These are phyloP conservation scores for Drosophila burlai DNA, from an alignment of 1,140 invertebrate genomes.

Conservation along the genomic window DNA sequence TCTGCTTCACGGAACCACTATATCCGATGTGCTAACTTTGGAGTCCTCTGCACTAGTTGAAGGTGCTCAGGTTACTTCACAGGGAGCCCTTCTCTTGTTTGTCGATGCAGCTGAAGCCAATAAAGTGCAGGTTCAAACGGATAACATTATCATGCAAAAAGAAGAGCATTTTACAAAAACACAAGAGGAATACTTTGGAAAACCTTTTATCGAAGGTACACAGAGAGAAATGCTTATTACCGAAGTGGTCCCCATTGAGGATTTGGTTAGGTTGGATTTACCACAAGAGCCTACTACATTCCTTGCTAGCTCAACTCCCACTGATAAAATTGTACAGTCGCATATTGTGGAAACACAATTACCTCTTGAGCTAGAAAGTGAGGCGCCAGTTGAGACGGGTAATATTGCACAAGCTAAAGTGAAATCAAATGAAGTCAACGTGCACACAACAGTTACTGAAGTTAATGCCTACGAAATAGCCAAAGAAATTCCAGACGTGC, in stretches of 20 bases:
- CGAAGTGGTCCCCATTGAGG: slow-evolving; percentile 58
- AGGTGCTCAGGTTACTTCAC: background rate
- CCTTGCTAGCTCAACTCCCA: slow-evolving; percentile 1
- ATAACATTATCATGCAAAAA: slow-evolving; percentile 55
- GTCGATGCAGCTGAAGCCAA: slow-evolving; percentile 23
- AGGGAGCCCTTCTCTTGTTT: slow-evolving; percentile 27
- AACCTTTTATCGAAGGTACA: slow-evolving; percentile 64
- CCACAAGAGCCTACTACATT: background rate
- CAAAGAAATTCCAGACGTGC: slow-evolving; percentile 18
- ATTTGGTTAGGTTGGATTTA: slow-evolving; percentile 30
- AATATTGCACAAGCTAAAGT: slow-evolving; percentile 33
- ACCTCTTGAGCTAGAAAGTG: slow-evolving; percentile 36
- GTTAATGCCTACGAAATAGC: slow-evolving; percentile 54
- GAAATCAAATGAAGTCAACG: slow-evolving; percentile 16
- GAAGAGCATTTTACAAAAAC: slow-evolving; percentile 38
- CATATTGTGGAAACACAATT: slow-evolving; percentile 31
- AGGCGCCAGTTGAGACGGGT: background rate
- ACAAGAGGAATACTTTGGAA: slow-evolving; percentile 46
- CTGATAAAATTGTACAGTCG: slow-evolving; percentile 13
- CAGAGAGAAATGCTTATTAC: slow-evolving; percentile 54
- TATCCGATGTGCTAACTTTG: slow-evolving; percentile 33
- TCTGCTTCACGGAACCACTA: slow-evolving; percentile 33
- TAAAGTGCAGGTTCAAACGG: slow-evolving; percentile 42
- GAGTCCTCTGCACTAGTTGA: slow-evolving; percentile 37
- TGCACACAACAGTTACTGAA: slow-evolving; percentile 55